Conservation (phyloP, 2,113 vertebrate genomes). For the Podarcis raffonei region DNA sequence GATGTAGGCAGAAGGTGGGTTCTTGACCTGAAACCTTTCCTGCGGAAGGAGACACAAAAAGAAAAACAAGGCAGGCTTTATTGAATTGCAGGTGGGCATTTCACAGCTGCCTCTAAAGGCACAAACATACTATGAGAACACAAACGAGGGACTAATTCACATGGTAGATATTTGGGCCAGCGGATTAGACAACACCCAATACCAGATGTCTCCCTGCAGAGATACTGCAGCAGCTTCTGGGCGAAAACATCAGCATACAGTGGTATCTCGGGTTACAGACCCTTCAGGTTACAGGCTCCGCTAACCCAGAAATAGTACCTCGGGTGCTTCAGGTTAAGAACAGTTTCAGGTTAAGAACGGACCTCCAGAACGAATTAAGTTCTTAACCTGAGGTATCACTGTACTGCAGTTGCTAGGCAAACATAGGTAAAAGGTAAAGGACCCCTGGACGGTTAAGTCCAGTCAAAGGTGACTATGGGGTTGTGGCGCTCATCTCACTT, state of each 20-base stretch:
- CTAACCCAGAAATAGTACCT: too few species aligned
- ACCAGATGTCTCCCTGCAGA: background rate
- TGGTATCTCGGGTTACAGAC: too few species aligned
- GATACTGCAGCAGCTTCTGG: background rate
- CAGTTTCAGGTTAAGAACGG: too few species aligned
- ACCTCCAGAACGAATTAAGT: too few species aligned
- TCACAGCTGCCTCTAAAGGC: background rate
- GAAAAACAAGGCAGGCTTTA: background rate
- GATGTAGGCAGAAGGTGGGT: conserved; percentile 89
- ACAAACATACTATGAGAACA: background rate
- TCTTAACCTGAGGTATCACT: too few species aligned
- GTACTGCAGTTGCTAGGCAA: background rate
- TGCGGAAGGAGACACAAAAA: conserved; percentile 46
- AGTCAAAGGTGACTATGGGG: too few species aligned
- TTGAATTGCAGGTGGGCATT: background rate
- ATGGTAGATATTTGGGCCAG: background rate
- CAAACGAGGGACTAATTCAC: background rate
- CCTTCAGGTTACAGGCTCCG: too few species aligned
- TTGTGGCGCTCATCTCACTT: too few species aligned
- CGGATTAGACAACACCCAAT: too few species aligned
- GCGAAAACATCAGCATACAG: background rate
- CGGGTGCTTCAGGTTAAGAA: too few species aligned
- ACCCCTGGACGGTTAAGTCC: too few species aligned
- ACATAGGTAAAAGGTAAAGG: too few species aligned
- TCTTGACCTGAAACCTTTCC: conserved; percentile 95